phyloP scores from a whole-genome alignment of 2,888 invertebrate genomes.

The Eulithis testata region DNA sequence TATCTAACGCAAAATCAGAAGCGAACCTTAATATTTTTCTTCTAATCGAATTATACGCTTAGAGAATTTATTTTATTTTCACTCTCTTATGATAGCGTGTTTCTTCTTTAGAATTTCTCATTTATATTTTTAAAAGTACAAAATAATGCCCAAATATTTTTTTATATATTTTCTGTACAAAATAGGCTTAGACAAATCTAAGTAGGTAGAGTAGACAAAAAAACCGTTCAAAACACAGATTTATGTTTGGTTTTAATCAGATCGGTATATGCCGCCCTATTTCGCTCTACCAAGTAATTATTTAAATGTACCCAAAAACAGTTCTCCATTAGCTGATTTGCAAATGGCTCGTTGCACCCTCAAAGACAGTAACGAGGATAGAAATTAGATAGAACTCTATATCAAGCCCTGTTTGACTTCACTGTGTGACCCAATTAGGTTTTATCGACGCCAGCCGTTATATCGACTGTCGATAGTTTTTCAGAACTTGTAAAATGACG shows the following conservation, averaged over 20 bases:
- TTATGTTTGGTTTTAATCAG: neutral
- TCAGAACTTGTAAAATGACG: conserved; percentile 3
- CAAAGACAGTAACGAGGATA: conserved; percentile 18
- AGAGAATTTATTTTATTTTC: too few species aligned
- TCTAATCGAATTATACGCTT: too few species aligned
- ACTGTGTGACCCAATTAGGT: conserved; percentile 61
- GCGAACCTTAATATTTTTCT: too few species aligned
- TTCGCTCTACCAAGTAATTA: conserved; percentile 6
- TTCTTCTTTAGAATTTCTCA: too few species aligned
- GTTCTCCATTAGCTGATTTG: conserved; percentile 15
- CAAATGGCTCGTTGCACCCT: conserved; percentile 5
- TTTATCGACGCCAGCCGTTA: conserved; percentile 20
- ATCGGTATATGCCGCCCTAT: neutral
- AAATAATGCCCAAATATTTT: too few species aligned
- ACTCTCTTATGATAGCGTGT: too few species aligned
- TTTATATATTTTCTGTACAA: too few species aligned
- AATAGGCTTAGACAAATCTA: too few species aligned
- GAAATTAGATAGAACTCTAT: conserved; percentile 46
- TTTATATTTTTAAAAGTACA: too few species aligned
- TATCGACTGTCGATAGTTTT: neutral
- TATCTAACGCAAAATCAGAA: too few species aligned
- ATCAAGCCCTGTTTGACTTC: conserved; percentile 47
- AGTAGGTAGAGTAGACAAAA: neutral
- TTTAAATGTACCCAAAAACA: conserved; percentile 3
- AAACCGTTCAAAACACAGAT: neutral